phyloP scores from a whole-genome alignment of 2,888 invertebrate species.

The Tiliacea citrago region DNA sequence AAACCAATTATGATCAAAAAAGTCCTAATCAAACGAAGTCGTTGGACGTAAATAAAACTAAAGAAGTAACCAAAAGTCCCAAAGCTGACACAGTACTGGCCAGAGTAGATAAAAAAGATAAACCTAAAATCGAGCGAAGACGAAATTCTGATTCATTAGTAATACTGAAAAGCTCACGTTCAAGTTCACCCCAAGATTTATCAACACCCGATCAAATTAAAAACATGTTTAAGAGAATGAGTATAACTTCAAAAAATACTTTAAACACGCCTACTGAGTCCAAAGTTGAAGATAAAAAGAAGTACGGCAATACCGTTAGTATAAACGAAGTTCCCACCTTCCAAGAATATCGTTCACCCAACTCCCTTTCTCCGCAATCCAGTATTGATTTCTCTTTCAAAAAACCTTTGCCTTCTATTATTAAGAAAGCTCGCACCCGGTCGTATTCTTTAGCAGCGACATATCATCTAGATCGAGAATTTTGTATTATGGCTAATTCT shows the following conservation, averaged over 20 bases:
- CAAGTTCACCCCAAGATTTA: conserved; percentile 60
- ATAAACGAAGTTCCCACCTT: conserved; percentile 89
- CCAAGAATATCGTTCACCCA: conserved; percentile 87
- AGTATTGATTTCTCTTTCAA: conserved; percentile 77
- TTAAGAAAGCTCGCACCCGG: conserved; percentile 81
- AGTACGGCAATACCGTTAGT: conserved; percentile 84
- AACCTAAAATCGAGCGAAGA: conserved; percentile 60
- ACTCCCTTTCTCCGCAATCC: conserved; percentile 77
- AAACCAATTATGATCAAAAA: conserved; percentile 73
- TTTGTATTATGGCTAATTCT: conserved; percentile 91
- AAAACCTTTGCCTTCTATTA: conserved; percentile 82
- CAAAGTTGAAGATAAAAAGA: conserved; percentile 69
- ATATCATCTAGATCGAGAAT: conserved; percentile 82
- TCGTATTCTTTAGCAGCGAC: conserved; percentile 81
- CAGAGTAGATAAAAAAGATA: conserved; percentile 43
- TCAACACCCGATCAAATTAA: conserved; percentile 74
- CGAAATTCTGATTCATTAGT: conserved; percentile 79
- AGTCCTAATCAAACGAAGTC: conserved; percentile 61
- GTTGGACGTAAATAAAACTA: conserved; percentile 59
- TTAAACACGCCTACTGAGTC: conserved; percentile 39
- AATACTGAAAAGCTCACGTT: conserved; percentile 64
- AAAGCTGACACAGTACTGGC: conserved; percentile 23
- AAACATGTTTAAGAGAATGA: conserved; percentile 80
- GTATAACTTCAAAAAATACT: conserved; percentile 66
- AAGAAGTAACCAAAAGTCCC: conserved; percentile 43